phyloP scores from a whole-genome alignment of 2,888 invertebrate genomes.

The Cylloceria caligata region DNA sequence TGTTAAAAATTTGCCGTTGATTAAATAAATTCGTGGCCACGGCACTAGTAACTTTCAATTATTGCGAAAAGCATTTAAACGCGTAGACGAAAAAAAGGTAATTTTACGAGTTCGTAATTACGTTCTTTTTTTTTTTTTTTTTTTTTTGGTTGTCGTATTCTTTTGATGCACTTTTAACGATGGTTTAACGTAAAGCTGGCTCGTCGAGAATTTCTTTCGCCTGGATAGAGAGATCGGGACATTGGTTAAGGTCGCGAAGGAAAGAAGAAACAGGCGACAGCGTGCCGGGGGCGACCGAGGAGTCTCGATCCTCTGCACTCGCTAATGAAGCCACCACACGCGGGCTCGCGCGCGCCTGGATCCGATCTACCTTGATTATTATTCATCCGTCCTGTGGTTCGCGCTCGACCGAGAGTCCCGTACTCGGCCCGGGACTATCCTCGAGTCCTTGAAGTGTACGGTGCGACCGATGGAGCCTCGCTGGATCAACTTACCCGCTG shows the following conservation, averaged over 20 bases:
- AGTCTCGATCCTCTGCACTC: slow-evolving; percentile 61
- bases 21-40: too few relatives aligned
- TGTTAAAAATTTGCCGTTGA: too few relatives aligned
- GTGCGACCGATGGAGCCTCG: slow-evolving; percentile 28
- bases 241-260: slow-evolving; percentile 47
- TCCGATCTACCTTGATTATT: slow-evolving; percentile 78
- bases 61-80: too few relatives aligned
- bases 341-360: slow-evolving; percentile 65
- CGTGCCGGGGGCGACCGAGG: slow-evolving; percentile 32
- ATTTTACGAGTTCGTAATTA: too few relatives aligned
- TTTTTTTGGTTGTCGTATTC: too few relatives aligned
- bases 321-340: slow-evolving; percentile 71
- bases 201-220: slow-evolving; percentile 50
- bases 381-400: slow-evolving; percentile 71
- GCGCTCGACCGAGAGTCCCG: slow-evolving; percentile 56
- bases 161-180: not conserved
- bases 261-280: slow-evolving; percentile 44
- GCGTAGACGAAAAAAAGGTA: too few relatives aligned
- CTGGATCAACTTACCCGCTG: slow-evolving; percentile 34
- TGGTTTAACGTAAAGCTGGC: slow-evolving; percentile 44
- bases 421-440: slow-evolving; percentile 46
- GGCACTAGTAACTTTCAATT: too few relatives aligned
- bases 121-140: too few relatives aligned
- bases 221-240: slow-evolving; percentile 54
- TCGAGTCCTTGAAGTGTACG: slow-evolving; percentile 60